Evolutionary conservation across 64 coral and sea anemone genomes (phyloP), one percentile per base, ranked within the genome.

Genomic region (Actinia tenebrosa): DNA sequence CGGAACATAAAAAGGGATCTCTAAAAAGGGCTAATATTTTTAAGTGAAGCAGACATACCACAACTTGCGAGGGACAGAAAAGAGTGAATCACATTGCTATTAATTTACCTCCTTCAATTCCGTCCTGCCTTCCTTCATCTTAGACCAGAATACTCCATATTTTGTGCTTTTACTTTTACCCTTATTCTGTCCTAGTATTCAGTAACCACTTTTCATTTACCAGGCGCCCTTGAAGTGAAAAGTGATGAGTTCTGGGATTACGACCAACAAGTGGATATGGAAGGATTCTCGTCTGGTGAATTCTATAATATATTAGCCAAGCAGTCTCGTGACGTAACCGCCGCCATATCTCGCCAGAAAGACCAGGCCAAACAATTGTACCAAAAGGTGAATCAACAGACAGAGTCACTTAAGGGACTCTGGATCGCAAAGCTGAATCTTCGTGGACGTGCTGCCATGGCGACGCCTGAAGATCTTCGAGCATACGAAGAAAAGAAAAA

Each of bases 171-270:
- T 11, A 58, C 2, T 58, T 56, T 16, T 3, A n/a, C 58, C 50
- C 23, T 23, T 79, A 10, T 4, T 50, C 47, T 50, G 7, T 8
- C 0, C 47, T 50, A 50, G 47, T 50, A 50, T 86, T 19, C 53
- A 14, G 10, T 30, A 42, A 42, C 26, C 46, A 19, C 23, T 83
- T 89, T 43, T 44, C 47, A 7, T 89, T 23, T 16, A 86, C 37
- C 44, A 94, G 92, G 86, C 30, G 88, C 78, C 30, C 86, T 85
- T 10, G 77, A 62, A 45, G 90, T 99, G 81, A 99, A 93, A 84
- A 89, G 77, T 11, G 97, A 99, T 20, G 97, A 99, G 71, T 99
- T 95, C 63, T 99, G 97, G 97, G 97, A 99, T 86, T 99, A 99
- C 50, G 97, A 99, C 68, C 93, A 99, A 26, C 97, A 99, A 83